phyloP scores from a whole-genome alignment of 2,888 invertebrate genomes.

The Baronia brevicornis region DNA sequence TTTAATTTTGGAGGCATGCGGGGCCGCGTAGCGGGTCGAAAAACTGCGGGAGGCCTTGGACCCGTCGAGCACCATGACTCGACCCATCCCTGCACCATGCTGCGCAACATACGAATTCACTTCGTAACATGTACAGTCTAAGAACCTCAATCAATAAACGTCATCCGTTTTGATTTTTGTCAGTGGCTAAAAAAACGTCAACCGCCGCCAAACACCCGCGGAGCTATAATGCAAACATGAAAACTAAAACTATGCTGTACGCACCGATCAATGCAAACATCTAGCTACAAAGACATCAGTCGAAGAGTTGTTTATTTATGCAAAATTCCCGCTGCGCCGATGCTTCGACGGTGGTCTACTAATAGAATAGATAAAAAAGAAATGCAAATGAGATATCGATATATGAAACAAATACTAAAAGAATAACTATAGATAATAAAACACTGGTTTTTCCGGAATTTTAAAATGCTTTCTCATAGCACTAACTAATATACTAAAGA shows the following conservation, averaged over 20 bases:
- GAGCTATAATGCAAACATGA: constrained; percentile 34
- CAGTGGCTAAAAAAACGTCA: constrained; percentile 36
- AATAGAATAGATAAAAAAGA: constrained; percentile 11
- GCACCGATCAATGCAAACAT: constrained; percentile 14
- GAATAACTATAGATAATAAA: no score
- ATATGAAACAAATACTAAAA: no score
- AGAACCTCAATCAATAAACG: constrained; percentile 57
- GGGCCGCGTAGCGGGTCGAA: constrained; percentile 37
- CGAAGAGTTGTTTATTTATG: constrained; percentile 22
- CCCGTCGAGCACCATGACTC: constrained; percentile 44
- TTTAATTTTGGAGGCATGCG: constrained; percentile 59
- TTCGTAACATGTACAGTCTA: constrained; percentile 48
- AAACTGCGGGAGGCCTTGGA: constrained; percentile 48
- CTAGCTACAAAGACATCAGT: constrained; percentile 19
- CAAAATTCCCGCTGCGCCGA: constrained; percentile 27
- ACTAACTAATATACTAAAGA: no score
- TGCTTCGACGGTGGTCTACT: constrained; percentile 25
- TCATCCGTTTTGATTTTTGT: constrained; percentile 38
- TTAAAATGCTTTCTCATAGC: no score
- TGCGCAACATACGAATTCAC: constrained; percentile 69
- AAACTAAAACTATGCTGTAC: constrained; percentile 30
- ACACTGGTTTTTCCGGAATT: no score
- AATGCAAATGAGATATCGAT: constrained; percentile 1
- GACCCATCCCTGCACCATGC: constrained; percentile 60
- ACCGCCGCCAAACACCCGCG: constrained; percentile 27